Evolutionary conservation across 2,888 invertebrate genomes (phyloP).

Genomic region (Phaonia tiefii): DNA sequence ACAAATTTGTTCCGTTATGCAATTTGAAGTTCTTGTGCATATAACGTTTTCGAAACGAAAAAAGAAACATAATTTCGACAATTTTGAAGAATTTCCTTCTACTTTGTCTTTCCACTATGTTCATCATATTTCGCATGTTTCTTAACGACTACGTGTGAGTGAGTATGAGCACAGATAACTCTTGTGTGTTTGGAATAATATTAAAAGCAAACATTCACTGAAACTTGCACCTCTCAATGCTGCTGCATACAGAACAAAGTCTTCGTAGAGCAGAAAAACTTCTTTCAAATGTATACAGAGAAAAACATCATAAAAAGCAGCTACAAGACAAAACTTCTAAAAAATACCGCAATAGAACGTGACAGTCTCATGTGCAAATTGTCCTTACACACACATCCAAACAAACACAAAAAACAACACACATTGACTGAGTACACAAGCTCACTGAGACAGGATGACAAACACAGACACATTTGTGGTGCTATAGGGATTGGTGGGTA

Average conservation of each 20-base stretch:
- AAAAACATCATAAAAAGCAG: no score
- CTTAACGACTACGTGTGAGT: no score
- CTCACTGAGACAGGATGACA: no score
- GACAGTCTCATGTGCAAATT: slow-evolving; percentile 55
- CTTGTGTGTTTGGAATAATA: background rate
- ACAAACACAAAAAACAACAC: slow-evolving; percentile 1
- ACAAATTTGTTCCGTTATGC: no score
- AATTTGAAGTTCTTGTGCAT: no score
- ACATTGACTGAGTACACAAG: no score
- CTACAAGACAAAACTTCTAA: slow-evolving; percentile 3
- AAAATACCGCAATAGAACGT: slow-evolving; percentile 56
- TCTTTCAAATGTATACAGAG: no score
- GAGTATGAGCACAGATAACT: background rate
- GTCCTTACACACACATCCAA: slow-evolving; percentile 9
- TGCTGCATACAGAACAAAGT: slow-evolving; percentile 28
- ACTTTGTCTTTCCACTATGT: no score
- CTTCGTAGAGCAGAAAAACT: background rate
- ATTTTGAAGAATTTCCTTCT: no score
- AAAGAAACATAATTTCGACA: no score
- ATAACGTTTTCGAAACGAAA: no score
- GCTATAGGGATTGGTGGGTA: background rate
- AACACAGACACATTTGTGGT: slow-evolving; percentile 7
- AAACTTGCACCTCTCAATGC: slow-evolving; percentile 27
- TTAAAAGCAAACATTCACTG: slow-evolving; percentile 15
- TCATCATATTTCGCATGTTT: no score